These are phyloP conservation scores for Equus przewalskii DNA, from an alignment of 2,113 vertebrate species.

Conservation along the genomic window DNA sequence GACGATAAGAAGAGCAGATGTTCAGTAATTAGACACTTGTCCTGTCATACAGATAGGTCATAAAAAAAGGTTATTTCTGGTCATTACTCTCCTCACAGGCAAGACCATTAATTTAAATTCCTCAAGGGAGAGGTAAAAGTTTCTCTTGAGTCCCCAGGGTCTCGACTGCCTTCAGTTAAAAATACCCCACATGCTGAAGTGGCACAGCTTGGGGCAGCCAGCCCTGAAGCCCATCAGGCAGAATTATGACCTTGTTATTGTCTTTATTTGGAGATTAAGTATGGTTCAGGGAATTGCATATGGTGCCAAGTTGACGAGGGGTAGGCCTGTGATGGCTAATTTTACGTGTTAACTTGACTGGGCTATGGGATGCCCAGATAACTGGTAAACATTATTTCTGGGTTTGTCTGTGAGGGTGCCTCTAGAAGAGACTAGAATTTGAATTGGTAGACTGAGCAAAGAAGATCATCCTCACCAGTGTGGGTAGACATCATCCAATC, in stretches of 20 bases:
- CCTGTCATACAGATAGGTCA: no score
- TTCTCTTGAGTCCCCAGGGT: no score
- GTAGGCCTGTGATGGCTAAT: neutral
- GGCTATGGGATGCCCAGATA: neutral
- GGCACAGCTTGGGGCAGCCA: no score
- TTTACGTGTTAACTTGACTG: neutral
- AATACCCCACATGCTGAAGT: no score
- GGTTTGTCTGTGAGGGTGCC: neutral
- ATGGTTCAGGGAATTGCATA: neutral
- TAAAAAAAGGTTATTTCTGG: no score
- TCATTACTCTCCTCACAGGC: no score
- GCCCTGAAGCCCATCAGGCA: neutral
- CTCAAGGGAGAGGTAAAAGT: no score
- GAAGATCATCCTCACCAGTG: neutral
- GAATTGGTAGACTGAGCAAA: neutral
- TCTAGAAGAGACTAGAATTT: neutral
- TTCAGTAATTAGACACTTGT: no score
- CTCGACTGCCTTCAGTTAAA: no score
- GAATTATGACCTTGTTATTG: neutral
- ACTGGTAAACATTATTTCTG: neutral
- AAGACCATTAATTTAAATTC: no score
- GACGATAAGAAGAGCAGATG: no score
- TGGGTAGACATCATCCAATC: neutral
- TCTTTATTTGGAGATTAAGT: neutral
- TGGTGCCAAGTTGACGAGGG: neutral